A percentile compares a stretch with the other conserved stretches of the same genome.
Evolutionary conservation across 2,888 invertebrate species (phyloP).

Genomic region (Ectemnius continuus): DNA sequence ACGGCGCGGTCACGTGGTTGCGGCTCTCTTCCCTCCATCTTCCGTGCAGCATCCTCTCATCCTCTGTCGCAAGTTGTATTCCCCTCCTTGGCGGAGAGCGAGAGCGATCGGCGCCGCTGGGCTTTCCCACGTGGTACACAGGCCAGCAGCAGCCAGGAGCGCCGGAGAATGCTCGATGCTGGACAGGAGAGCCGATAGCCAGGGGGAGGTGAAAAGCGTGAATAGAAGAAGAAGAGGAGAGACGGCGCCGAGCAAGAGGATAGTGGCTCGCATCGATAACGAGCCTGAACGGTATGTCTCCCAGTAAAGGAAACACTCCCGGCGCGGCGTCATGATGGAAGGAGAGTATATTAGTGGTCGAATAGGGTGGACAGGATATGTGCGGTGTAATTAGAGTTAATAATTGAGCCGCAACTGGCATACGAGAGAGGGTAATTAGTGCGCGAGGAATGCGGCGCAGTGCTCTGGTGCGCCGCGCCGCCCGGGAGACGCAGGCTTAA

Average conservation of each 20-base stretch:
- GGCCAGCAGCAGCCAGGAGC: conserved; percentile 37
- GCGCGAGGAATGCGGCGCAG: conserved; percentile 20
- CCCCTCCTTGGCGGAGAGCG: conserved; percentile 15
- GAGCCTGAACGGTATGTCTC: conserved; percentile 45
- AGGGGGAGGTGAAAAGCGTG: conserved; percentile 28
- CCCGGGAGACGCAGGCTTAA: conserved; percentile 46
- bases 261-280: conserved; percentile 19
- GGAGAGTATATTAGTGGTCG: too few relatives aligned
- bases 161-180: conserved; percentile 28
- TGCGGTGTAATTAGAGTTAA: too few relatives aligned
- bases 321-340: neutral
- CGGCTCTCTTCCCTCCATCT: conserved; percentile 28
- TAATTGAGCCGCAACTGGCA: neutral
- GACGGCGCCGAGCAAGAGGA: conserved; percentile 28
- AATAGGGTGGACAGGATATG: too few relatives aligned
- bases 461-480: neutral
- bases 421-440: neutral
- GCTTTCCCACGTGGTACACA: conserved; percentile 44
- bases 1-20: conserved; percentile 68
- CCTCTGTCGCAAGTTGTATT: neutral
- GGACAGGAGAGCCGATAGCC: conserved; percentile 36
- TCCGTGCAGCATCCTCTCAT: conserved; percentile 8
- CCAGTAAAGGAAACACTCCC: neutral
- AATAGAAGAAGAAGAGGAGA: conserved; percentile 39
- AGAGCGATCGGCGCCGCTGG: conserved; percentile 15